These are phyloP conservation scores for Chaetodon auriga DNA, from an alignment of 2,113 vertebrate species.

Conservation along the genomic window DNA sequence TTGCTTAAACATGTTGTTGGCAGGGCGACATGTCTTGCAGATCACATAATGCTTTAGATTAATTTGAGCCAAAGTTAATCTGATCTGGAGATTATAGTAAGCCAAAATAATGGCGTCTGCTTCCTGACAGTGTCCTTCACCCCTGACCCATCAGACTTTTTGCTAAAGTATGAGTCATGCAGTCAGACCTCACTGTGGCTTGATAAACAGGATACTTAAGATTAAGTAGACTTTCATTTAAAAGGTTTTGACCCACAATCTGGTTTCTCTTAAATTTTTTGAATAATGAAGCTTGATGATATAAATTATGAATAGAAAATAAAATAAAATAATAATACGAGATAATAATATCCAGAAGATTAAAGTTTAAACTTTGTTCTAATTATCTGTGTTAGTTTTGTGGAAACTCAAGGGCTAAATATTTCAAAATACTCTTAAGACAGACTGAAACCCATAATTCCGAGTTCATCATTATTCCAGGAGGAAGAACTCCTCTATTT, in stretches of 20 bases:
- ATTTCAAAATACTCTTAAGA: neutral
- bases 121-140: slow-evolving; percentile 55
- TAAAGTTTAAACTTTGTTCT: neutral
- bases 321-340: neutral
- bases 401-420: slow-evolving; percentile 7
- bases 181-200: slow-evolving; percentile 22
- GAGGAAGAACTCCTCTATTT: neutral
- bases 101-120: slow-evolving; percentile 47
- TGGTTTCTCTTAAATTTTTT: slow-evolving; percentile 7
- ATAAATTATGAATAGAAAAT: neutral
- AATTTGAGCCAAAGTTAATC: slow-evolving; percentile 63
- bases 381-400: neutral
- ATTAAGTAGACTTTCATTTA: slow-evolving; percentile 30
- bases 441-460: slow-evolving; percentile 10
- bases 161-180: slow-evolving; percentile 35
- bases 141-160: slow-evolving; percentile 46
- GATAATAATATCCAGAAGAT: too few species aligned
- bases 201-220: neutral
- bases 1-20: slow-evolving; percentile 35
- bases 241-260: slow-evolving; percentile 14
- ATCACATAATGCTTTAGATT: slow-evolving; percentile 56
- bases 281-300: slow-evolving; percentile 4
- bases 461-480: slow-evolving; percentile 25
- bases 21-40: slow-evolving; percentile 34
- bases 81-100: slow-evolving; percentile 60